These are phyloP conservation scores for Yponomeuta sedellus DNA, from an alignment of 2,888 invertebrate species.

Conservation along the genomic window DNA sequence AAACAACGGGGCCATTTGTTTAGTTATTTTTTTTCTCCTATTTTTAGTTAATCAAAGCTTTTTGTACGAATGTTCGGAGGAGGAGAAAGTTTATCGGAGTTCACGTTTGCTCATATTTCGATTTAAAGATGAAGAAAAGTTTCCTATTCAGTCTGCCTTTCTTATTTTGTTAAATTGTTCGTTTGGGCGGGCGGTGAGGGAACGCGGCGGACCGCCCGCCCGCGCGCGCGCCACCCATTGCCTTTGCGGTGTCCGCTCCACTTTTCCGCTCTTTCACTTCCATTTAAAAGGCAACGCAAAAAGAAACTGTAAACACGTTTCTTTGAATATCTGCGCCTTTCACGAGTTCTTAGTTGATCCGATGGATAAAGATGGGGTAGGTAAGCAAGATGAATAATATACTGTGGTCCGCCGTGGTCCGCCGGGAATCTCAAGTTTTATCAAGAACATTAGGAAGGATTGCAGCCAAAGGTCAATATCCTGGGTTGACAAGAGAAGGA, in stretches of 20 bases:
- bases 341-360: conserved; percentile 4
- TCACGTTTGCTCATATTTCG: neutral
- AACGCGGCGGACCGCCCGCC: neutral
- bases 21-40: neutral
- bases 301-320: conserved; percentile 5
- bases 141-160: neutral
- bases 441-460: neutral
- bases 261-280: conserved; percentile 33
- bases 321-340: neutral
- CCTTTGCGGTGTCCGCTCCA: conserved; percentile 31
- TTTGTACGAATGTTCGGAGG: neutral
- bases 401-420: neutral
- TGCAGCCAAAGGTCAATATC: neutral
- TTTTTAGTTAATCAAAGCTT: neutral
- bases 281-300: conserved; percentile 20
- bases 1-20: conserved; percentile 12
- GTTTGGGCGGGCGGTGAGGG: neutral
- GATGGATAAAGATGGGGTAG: neutral
- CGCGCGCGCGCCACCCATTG: conserved; percentile 11
- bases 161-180: neutral
- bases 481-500: no score
- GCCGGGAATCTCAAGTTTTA: neutral
- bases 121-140: neutral
- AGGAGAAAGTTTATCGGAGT: neutral
- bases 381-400: neutral